Conservation (phyloP, 2,797 vertebrate genomes). For the Diceros bicornis region DNA sequence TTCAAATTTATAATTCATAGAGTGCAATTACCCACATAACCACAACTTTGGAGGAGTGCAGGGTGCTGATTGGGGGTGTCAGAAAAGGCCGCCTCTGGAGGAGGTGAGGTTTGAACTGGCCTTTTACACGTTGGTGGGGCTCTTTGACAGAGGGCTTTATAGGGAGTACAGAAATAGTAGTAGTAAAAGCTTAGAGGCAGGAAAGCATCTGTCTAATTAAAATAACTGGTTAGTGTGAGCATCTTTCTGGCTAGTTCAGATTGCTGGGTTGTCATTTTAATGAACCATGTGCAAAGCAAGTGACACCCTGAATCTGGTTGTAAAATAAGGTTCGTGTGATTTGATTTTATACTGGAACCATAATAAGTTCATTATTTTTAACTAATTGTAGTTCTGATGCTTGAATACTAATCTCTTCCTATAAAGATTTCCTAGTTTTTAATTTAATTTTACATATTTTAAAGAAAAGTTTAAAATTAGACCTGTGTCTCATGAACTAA, state of each 20-base stretch:
- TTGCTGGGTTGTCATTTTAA: neutral
- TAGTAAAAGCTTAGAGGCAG: neutral
- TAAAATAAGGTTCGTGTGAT: neutral
- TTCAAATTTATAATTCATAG: neutral
- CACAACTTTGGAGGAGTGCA: neutral
- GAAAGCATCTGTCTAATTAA: neutral
- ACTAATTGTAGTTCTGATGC: neutral
- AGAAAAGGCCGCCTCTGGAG: neutral
- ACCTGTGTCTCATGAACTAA: neutral
- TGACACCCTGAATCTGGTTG: neutral
- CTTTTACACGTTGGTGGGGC: neutral
- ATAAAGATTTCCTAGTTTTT: slow-evolving; percentile 50
- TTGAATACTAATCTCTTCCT: slow-evolving; percentile 42
- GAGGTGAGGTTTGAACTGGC: neutral
- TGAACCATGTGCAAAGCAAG: neutral
- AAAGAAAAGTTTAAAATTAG: neutral
- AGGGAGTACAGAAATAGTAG: neutral
- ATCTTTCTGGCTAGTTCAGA: neutral
- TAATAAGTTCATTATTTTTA: neutral
- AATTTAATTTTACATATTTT: slow-evolving; percentile 49
- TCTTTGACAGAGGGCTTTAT: neutral
- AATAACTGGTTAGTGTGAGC: neutral
- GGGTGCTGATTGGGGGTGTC: neutral
- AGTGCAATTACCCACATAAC: neutral
- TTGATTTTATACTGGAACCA: neutral